Evolutionary conservation across 2,888 invertebrate genomes (phyloP).

Genomic region (Dicranocentrus wangi): DNA sequence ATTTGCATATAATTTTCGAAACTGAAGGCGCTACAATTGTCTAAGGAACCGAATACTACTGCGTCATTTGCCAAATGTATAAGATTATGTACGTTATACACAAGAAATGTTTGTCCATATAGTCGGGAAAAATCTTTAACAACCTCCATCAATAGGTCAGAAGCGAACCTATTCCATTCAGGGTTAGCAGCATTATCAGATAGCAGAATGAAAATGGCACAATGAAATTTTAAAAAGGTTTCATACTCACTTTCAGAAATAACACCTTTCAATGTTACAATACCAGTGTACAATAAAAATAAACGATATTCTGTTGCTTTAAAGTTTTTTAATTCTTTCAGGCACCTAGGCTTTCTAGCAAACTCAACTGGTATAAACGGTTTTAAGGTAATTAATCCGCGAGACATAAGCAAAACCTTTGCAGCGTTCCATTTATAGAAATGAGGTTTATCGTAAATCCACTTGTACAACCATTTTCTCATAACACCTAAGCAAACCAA

Average conservation of each 20-base stretch:
- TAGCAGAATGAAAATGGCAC: constrained; percentile 13
- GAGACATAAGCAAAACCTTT: neutral
- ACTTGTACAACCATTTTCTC: neutral
- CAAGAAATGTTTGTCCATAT: constrained; percentile 5
- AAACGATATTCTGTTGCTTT: constrained; percentile 55
- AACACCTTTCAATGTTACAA: constrained; percentile 11
- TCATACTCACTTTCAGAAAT: constrained; percentile 1
- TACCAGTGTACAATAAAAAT: constrained; percentile 49
- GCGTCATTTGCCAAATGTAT: constrained; percentile 28
- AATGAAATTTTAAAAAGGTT: neutral
- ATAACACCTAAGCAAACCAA: constrained; percentile 1
- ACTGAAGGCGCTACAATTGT: constrained; percentile 29
- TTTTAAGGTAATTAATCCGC: neutral
- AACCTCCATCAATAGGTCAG: too few species aligned
- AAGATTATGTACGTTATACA: constrained; percentile 35
- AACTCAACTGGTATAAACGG: constrained; percentile 4
- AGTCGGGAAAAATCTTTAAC: neutral
- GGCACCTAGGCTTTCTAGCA: constrained; percentile 43
- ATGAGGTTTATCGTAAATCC: neutral
- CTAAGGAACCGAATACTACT: constrained; percentile 14
- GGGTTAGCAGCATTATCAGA: neutral
- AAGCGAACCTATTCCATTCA: constrained; percentile 25
- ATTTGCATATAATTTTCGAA: constrained; percentile 48
- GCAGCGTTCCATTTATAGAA: neutral
- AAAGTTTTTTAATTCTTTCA: constrained; percentile 35